Evolutionary conservation across 2,888 invertebrate genomes (phyloP), one percentile per base, ranked within the genome.

Genomic region (Drosophila robusta): DNA sequence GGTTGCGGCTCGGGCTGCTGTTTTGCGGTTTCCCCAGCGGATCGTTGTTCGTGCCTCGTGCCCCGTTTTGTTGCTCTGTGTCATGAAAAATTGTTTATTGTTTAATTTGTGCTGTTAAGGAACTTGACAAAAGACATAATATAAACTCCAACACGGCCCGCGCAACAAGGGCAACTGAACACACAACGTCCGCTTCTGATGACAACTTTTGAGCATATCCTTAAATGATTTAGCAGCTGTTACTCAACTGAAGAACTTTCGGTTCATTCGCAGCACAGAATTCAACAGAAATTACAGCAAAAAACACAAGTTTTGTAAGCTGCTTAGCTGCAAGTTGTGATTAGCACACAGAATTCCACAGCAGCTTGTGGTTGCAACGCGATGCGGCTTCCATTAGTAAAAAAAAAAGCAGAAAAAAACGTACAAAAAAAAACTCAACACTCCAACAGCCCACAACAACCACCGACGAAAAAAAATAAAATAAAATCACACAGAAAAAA

Each of bases 251-350:
- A n/a, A 45, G 38, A 71, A 82, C 76, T 87, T 87, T 51, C 8
- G 34, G 42, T 71, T 51, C 82, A 63, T 69, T 79, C 62, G 54
- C 42, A 55, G 32, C 34, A 34, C 45, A 61, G 63, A 66, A 68
- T 66, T 66, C 66, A 22, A 58, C 54, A 55, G 56, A 85, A 82
- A 83, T 75, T 82, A 72, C 77, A 73, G 54, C 55, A 70, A 66
- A 75, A 84, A 74, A 69, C 66, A 22, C 80, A 89, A 86, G 89
- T 87, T 89, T 68, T 63, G 51, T 86, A 86, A 86, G 85, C 85
- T 72, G 85, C 85, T 86, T 86, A 87, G 71, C 88, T 87, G 70
- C 83, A 82, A 85, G 80, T 85, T 85, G 88, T 89, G 85, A 85
- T 85, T 85, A 85, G 85, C 89, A 78, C 86, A 85, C 71, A 77